Base-by-base conservation (phyloP, 2,113 vertebrate species). In the Cyprinodon brontotheroides region DNA sequence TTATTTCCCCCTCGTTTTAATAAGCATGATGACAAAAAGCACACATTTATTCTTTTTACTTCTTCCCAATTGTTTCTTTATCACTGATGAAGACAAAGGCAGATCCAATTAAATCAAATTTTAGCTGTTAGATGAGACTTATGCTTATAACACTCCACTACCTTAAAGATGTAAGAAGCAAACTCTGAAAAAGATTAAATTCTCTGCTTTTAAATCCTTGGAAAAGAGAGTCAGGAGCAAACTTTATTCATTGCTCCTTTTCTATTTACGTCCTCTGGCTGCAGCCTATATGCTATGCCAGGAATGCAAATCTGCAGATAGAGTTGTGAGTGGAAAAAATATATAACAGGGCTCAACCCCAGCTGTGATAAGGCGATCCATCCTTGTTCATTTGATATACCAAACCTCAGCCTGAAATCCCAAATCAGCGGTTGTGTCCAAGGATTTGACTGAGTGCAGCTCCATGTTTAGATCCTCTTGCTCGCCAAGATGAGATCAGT, bases 231-330 rank as follows among this genome's bases (percentile, higher is more conserved):
- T 76, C 61, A 66, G 65, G 65, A 84, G 72, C 62, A 63, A 81
- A 87, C 67, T 57, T 62, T 29, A 83, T 83, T 79, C 74, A 80
- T 77, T 45, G 29, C 72, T 36, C 15, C 2, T 4, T 14, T 83
- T 40, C 65, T 92, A 86, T 86, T 91, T 85, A 77, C 70, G 69
- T 79, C 78, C 64, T 64, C 66, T 87, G 73, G 70, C 81, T 89
- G 79, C 60, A 67, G 63, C 17, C 67, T 62, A 45, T 43, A 84
- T 60, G 53, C 37, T 64, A 63, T 53, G 75, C 80, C 84, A 74
- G 65, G 88, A 83, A 90, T 92, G 68, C 88, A 92, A 94, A 90
- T 91, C 75, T 39, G 48, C 74, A 74, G 79, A 79, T 81, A 76
- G 70, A 36, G 2, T 20, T 15, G 50, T 57, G 17, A 57, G 50